These are phyloP conservation scores for Cataglyphis cursor DNA, from an alignment of 2,888 invertebrate species.

Conservation along the genomic window DNA sequence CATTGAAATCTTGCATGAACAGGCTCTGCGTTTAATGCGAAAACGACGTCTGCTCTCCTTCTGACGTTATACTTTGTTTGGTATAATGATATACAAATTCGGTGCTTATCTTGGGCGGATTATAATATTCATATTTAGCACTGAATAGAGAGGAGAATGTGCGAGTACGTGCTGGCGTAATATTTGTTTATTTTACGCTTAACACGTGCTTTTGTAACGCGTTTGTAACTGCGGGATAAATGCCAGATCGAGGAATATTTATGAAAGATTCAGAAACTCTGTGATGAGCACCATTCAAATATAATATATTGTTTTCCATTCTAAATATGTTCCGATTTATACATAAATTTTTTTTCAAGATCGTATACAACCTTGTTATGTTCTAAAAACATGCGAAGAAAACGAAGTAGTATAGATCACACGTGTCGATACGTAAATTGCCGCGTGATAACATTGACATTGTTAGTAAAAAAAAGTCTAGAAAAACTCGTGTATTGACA, in stretches of 20 bases:
- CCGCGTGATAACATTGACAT: slow-evolving; percentile 29
- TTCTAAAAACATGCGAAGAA: neutral
- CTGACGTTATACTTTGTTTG: neutral
- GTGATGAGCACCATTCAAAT: neutral
- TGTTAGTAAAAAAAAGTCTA: slow-evolving; percentile 9
- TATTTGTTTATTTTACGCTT: slow-evolving; percentile 27
- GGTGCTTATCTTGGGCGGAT: neutral
- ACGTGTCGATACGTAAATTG: slow-evolving; percentile 21
- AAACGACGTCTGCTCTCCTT: neutral
- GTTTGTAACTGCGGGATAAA: neutral
- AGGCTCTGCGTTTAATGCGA: no score
- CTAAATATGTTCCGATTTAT: neutral
- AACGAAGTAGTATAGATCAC: neutral
- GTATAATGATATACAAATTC: neutral
- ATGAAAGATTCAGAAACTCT: neutral
- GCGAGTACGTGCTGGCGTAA: neutral
- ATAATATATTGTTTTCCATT: neutral
- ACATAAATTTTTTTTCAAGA: neutral
- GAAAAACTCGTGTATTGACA: slow-evolving; percentile 17
- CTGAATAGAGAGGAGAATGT: neutral
- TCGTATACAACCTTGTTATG: neutral
- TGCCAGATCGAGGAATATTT: neutral
- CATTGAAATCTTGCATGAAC: slow-evolving; percentile 16
- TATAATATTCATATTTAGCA: slow-evolving; percentile 4
- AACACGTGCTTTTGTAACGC: slow-evolving; percentile 15